These are phyloP conservation scores for Xiphorhynchus elegans DNA, from an alignment of 2,113 vertebrate species.

Conservation along the genomic window DNA sequence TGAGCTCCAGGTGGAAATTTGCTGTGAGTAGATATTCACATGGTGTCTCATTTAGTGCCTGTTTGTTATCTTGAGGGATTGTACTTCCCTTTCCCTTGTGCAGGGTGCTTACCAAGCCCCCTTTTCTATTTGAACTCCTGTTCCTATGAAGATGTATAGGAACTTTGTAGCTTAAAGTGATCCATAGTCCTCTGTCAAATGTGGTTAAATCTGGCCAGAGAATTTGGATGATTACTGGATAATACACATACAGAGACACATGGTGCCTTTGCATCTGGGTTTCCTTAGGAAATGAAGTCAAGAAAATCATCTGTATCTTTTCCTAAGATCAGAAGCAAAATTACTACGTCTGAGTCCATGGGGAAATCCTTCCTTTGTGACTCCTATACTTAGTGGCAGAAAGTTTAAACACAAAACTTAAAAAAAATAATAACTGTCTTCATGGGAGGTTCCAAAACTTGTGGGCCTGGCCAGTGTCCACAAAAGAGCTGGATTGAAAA, in stretches of 20 bases:
- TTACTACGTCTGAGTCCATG: background rate
- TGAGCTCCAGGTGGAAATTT: background rate
- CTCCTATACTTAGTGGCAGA: background rate
- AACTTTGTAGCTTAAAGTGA: background rate
- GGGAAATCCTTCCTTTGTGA: slow-evolving; percentile 1
- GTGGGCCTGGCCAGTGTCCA: background rate
- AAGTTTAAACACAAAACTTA: background rate
- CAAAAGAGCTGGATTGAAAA: background rate
- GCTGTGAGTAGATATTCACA: background rate
- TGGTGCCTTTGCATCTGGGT: background rate
- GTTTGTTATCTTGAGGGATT: background rate
- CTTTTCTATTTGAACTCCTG: background rate
- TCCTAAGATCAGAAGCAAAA: slow-evolving; percentile 39
- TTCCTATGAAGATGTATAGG: background rate
- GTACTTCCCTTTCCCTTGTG: background rate
- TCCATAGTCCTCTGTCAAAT: background rate
- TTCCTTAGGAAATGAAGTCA: background rate
- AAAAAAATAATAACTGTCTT: background rate
- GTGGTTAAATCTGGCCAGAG: background rate
- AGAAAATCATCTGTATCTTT: background rate
- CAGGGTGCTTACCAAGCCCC: background rate
- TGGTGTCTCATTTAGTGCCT: background rate
- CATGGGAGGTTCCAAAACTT: background rate
- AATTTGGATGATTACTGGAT: background rate
- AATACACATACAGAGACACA: background rate